Base-by-base conservation (phyloP, 23 tunicate genomes). In the Oikopleura vanhoeffeni region DNA sequence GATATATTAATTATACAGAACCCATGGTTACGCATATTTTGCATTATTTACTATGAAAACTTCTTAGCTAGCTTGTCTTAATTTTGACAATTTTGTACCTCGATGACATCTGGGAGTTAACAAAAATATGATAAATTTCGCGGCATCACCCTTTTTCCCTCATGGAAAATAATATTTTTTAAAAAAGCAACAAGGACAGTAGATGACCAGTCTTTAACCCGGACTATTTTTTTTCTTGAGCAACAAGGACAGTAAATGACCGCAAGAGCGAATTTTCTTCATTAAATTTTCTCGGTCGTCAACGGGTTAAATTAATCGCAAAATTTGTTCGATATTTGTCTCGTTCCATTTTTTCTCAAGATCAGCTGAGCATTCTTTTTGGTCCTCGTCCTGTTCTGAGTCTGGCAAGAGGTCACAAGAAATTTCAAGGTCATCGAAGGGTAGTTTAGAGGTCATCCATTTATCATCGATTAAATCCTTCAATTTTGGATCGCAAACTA, bases 211-310 rank as follows among this genome's bases (percentile, higher is more conserved):
- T 71, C 35, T 38, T 2, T 13, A 71, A 2, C 3, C 3, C 3
- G 32, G 2, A 71, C 35, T 2, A 71, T 28, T 30, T 28, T 18
- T 71, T 71, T 71, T 71, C n/a, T n/a, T 8, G 60, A 49, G 79
- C 79, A 71, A 71, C 79, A 71, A 71, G 79, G 79, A 71, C 79
- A 71, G 79, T 71, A 71, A 18, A 13, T 30, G 34, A 30, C 79
- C 27, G 18, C 60, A 49, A 49, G 60, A 18, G 18, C 60, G 18
- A 18, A 8, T 8, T 49, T 49, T 49, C 35, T 13, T 71, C 79
- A 13, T 33, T 24, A 18, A 71, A 30, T 30, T 30, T 13, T 18
- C 32, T 32, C 79, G 79, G 35, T 71, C 32, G 36, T 49, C 27
- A 30, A 38, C 27, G 27, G 79, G 2, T 33, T 38, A 38, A 28